A percentile compares a stretch with the other conserved stretches of the same genome.
These are phyloP conservation scores for Chlorops oryzae DNA, from an alignment of 1,140 invertebrate genomes.

Conservation along the genomic window DNA sequence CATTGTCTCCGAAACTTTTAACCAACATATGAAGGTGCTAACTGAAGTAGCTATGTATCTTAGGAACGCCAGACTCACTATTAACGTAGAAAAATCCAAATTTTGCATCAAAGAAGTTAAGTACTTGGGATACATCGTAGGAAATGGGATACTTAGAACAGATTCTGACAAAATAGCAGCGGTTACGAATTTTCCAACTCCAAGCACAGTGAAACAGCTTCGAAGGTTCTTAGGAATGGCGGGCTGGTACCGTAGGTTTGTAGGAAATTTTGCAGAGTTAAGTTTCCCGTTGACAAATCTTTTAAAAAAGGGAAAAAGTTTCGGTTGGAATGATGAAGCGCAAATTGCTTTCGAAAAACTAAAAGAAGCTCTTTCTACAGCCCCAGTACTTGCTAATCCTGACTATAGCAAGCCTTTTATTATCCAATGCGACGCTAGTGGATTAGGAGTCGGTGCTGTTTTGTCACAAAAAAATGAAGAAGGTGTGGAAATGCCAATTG, in stretches of 20 bases:
- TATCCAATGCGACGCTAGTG: too few species aligned
- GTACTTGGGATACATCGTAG: conserved; percentile 18
- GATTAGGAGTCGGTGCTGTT: too few species aligned
- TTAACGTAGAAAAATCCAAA: conserved; percentile 16
- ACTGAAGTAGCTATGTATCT: conserved; percentile 19
- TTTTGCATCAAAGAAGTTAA: conserved; percentile 25
- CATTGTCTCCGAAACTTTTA: conserved; percentile 33
- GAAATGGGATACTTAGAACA: conserved; percentile 36
- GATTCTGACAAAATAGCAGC: conserved; percentile 28
- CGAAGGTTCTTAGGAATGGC: conserved; percentile 48
- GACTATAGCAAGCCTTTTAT: too few species aligned
- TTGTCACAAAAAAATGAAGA: too few species aligned
- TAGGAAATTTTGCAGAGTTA: too few species aligned
- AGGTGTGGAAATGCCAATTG: conserved; percentile 13
- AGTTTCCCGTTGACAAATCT: too few species aligned
- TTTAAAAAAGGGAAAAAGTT: too few species aligned
- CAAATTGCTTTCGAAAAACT: too few species aligned
- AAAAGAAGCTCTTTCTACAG: too few species aligned
- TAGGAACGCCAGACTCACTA: conserved; percentile 18
- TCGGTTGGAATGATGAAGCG: too few species aligned
- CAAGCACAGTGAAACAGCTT: conserved; percentile 34
- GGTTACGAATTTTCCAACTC: conserved; percentile 9
- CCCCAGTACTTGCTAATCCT: too few species aligned
- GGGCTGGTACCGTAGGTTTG: too few species aligned
- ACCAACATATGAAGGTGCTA: conserved; percentile 33